These are phyloP conservation scores for Limosa lapponica DNA, from an alignment of 2,797 vertebrate genomes.

Conservation along the genomic window DNA sequence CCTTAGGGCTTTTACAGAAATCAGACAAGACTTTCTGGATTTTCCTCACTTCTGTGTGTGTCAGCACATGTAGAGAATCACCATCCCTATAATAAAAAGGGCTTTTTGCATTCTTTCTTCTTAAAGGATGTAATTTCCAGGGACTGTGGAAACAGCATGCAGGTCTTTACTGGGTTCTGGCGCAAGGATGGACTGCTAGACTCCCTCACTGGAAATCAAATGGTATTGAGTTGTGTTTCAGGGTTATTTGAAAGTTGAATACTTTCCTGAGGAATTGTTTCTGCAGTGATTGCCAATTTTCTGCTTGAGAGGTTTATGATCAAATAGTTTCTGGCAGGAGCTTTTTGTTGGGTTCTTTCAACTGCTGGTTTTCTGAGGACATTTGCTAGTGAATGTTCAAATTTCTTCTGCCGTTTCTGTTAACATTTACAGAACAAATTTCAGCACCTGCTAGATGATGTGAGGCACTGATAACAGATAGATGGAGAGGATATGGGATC, in stretches of 20 bases:
- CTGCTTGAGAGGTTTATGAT: conserved; percentile 82
- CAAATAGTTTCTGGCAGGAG: conserved; percentile 67
- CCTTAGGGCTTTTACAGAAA: background rate
- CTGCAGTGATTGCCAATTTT: conserved; percentile 81
- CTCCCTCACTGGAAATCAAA: conserved; percentile 56
- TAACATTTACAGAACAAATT: conserved; percentile 74
- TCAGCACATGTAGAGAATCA: background rate
- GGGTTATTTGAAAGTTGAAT: conserved; percentile 80
- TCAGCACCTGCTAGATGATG: conserved; percentile 55
- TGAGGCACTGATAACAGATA: conserved; percentile 45
- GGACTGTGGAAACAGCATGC: background rate
- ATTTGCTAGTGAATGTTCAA: conserved; percentile 49
- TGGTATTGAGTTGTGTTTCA: conserved; percentile 60
- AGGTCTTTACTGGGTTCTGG: background rate
- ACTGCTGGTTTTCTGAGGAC: conserved; percentile 39
- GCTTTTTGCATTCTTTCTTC: background rate
- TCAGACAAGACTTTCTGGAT: background rate
- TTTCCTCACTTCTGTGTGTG: background rate
- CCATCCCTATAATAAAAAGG: background rate
- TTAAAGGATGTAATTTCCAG: background rate
- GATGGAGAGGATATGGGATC: conserved; percentile 40
- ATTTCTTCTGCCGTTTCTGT: conserved; percentile 58
- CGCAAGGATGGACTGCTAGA: background rate
- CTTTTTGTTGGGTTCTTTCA: conserved; percentile 70
- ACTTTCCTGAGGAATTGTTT: conserved; percentile 79